These are phyloP conservation scores for Hydropsyche betteni DNA, from an alignment of 2,888 invertebrate genomes.

Conservation along the genomic window DNA sequence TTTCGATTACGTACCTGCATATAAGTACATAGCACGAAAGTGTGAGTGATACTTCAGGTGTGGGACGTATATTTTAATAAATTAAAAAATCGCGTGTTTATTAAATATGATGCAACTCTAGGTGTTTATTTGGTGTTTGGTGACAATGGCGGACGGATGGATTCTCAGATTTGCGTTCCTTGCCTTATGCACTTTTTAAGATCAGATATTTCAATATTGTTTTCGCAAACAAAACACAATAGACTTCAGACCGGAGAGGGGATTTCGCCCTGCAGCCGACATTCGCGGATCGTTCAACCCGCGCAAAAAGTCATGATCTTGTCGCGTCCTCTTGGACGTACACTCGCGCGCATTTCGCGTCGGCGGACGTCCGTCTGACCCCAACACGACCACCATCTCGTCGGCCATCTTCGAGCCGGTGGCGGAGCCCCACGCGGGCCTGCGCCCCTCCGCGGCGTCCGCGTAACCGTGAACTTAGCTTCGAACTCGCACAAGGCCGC, in stretches of 20 bases:
- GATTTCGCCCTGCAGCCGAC: conserved; percentile 20
- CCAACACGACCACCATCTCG: not conserved
- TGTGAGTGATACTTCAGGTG: too few relatives aligned
- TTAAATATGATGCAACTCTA: too few relatives aligned
- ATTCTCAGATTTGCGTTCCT: too few relatives aligned
- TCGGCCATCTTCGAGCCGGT: conserved; percentile 18
- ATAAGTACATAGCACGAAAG: too few relatives aligned
- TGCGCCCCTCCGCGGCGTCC: conserved; percentile 54
- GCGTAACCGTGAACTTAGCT: conserved; percentile 62
- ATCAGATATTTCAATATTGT: too few relatives aligned
- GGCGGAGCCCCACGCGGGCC: conserved; percentile 31
- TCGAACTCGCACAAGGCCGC: conserved; percentile 62
- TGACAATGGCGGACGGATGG: too few relatives aligned
- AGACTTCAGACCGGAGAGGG: not conserved
- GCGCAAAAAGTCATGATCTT: conserved; percentile 17
- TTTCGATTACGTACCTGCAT: too few relatives aligned
- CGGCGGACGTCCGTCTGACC: conserved; percentile 19
- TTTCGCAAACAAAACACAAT: too few relatives aligned
- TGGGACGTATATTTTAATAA: too few relatives aligned
- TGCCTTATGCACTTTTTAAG: too few relatives aligned
- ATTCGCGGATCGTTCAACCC: conserved; percentile 30
- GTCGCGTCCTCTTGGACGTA: not conserved
- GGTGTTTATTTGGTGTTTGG: too few relatives aligned
- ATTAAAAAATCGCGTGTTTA: too few relatives aligned
- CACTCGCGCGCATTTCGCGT: not conserved